Base-by-base conservation (phyloP, 2,888 invertebrate species). In the Leptopilina syphax region DNA sequence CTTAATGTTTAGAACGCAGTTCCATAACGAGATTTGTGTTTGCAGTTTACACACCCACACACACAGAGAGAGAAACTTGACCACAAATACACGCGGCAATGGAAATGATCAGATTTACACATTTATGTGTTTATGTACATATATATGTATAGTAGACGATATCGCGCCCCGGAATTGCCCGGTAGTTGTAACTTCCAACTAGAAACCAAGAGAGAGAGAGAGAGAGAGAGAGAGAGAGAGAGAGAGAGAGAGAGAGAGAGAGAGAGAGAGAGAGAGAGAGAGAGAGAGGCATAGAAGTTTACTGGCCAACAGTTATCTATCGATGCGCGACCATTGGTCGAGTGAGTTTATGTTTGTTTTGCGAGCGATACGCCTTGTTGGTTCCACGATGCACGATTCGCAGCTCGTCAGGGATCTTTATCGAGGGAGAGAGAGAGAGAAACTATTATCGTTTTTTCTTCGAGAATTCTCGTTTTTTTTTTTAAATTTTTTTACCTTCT, bases 301-400 rank as follows among this genome's bases (percentile, higher is more conserved):
- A 85, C 84, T 84, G 77, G 81, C 80, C 77, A 50, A 65, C 65
- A 84, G 85, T 85, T 85, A 84, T 86, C 84, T 85, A 84, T 85
- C 83, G 84, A 82, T 83, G 85, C 80, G 77, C 81, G 83, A 80
- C 83, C 81, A 82, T 84, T 84, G 84, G 82, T 81, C 82, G 77
- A 81, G 79, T 83, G 83, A 88, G 88, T 87, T 88, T 87, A 86
- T 83, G 86, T 87, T 87, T 88, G 87, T 89, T 87, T 86, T 85
- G 82, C 82, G 85, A 81, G 84, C 85, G 87, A 88, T 88, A 89
- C 85, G 85, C 86, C 83, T 80, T 82, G 82, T 82, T 82, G 84
- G 73, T 82, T 79, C 80, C 80, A 80, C 80, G 81, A 82, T 84
- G 84, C 80, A 85, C 85, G 84, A 73, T 57, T 73, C 73, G 57